A percentile compares a stretch with the other conserved stretches of the same genome.
Conservation (phyloP, 92 coral and sea anemone species). For the Isaurus tuberculatus region DNA sequence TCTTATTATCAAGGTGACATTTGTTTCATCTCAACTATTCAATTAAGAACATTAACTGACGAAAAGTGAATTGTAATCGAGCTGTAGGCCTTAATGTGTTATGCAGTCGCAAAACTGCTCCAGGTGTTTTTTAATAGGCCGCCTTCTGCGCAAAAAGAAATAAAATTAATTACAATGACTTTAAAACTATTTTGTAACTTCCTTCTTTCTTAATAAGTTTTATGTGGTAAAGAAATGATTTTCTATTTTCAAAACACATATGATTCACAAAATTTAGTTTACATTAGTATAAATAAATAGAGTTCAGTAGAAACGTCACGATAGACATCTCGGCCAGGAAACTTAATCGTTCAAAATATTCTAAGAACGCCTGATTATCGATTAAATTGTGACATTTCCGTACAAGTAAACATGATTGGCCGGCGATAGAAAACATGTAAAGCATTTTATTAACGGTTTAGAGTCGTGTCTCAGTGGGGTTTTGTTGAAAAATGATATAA, state of each 20-base stretch:
- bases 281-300: neutral
- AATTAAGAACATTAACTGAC: neutral
- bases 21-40: neutral
- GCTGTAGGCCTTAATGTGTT: neutral
- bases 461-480: slow-evolving; percentile 44
- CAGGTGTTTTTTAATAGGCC: neutral
- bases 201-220: neutral
- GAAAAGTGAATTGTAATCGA: neutral
- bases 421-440: slow-evolving; percentile 45
- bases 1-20: neutral
- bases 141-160: neutral
- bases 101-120: neutral
- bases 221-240: slow-evolving; percentile 1
- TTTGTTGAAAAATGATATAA: neutral
- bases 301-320: no score
- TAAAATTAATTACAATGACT: neutral
- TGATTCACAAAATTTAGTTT: neutral
- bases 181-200: neutral
- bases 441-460: slow-evolving; percentile 37
- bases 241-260: neutral
- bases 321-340: slow-evolving; percentile 36
- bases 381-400: slow-evolving; percentile 46
- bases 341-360: slow-evolving; percentile 5
- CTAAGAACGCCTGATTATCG: slow-evolving; percentile 20
- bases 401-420: slow-evolving; percentile 44